Evolutionary conservation across 2,113 vertebrate species (phyloP), one percentile per base, ranked within the genome.

Genomic region (Polypterus bichir): DNA sequence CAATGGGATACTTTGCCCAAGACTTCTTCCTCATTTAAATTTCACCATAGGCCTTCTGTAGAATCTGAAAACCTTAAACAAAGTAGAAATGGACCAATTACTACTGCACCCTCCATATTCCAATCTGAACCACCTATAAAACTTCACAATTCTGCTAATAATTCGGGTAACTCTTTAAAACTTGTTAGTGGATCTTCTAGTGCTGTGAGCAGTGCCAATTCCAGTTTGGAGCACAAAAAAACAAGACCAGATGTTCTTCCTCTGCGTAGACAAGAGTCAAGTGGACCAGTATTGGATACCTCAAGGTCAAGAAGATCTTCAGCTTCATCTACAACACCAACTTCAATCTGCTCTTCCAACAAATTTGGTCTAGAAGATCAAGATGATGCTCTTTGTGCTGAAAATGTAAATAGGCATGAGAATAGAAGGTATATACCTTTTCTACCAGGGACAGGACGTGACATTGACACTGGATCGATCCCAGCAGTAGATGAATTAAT

Each of bases 381-480:
- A 9, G 86, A 92, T 46, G 89, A 89, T 0, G 86, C 91, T 46
- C 84, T 97, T 48, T 92, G 91, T 1, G 85, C 88, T 0, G 93
- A 97, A 68, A 87, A 83, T 0, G 92, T 97, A 54, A 99, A 99
- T 68, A 86, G 96, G 0, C 96, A 99, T 1, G 85, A 94, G 60
- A 99, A 99, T 66, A 83, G 95, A 10, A 86, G 96, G 46, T 98
- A 98, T 57, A 93, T 99, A 54, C 96, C 95, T 1, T 99, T 99
- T 77, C 52, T 85, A 60, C 88, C 96, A 0, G 96, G 96, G 52
- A 97, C 96, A 0, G 95, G 96, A 9, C 83, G 95, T 60, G 94
- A 96, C 65, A 97, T 98, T 3, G 93, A 98, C 70, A 96, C 90
- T 0, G 93, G 86, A 2, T 88, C 92, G 1, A 89, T 95, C 62